Base-by-base conservation (phyloP, 1,140 invertebrate species). In the Plutomurus gul region DNA sequence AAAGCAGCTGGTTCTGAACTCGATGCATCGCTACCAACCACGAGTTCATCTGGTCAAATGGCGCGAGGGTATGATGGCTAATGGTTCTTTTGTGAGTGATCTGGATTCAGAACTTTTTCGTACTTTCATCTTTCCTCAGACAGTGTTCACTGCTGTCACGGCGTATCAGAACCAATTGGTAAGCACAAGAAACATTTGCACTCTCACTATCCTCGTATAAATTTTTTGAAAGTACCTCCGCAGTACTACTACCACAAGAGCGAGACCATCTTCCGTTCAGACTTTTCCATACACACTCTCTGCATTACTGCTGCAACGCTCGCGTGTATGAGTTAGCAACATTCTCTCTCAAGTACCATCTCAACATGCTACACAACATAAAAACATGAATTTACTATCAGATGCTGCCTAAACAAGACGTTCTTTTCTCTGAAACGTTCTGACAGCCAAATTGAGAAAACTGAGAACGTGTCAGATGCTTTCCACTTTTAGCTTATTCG, bases 91-190 rank as follows among this genome's bases (percentile, higher is more conserved):
- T 11, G 82, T 87, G 76, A 85, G 82, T 47, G 88, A 89, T 80
- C 83, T 91, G 56, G 88, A 89, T 22, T 85, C 85, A 3, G 89
- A 90, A 83, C 86, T 89, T 65, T 90, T 88, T 84, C 86, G 88
- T 75, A 91, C 90, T 16, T 92, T 90, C 84, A 86, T 90, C 25
- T 92, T 92, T 85, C 88, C 90, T 3, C 91, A 92, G 85, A 90
- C 89, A 0, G 87, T 90, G 33, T 92, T 92, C 85, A 92, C 92
- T 39, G 92, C 91, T 1, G 91, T 92, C 8, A 92, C 91, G 37
- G 92, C 91, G 16, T 92, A 92, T 84, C 91, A 92, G 85, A 92
- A 92, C 85, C 91, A 92, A 86, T 85, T 92, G 85, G 91, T 92
- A 86, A 87, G 87, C 56, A 79, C 27, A 33, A 65, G 27, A 40